Evolutionary conservation across 2,797 vertebrate genomes (phyloP).

Genomic region (Chloroceryle amazona): DNA sequence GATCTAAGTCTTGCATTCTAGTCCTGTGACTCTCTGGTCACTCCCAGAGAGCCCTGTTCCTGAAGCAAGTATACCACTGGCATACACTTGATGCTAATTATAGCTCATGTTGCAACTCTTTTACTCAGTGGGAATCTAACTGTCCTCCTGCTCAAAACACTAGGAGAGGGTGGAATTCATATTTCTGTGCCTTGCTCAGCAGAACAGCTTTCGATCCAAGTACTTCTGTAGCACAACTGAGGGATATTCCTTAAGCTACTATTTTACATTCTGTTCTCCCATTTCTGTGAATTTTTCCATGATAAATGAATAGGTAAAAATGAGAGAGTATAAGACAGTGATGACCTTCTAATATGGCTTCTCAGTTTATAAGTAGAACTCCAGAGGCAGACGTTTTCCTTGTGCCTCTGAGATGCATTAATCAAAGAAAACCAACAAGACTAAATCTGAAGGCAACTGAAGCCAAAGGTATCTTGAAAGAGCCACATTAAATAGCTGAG

Average conservation of each 20-base stretch:
- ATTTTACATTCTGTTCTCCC: neutral
- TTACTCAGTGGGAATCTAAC: neutral
- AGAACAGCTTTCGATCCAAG: neutral
- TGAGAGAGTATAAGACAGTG: neutral
- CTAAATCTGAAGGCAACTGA: neutral
- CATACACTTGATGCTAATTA: neutral
- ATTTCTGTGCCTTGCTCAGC: neutral
- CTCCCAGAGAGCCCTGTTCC: neutral
- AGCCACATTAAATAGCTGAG: fast-evolving
- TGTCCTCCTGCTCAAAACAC: neutral
- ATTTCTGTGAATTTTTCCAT: neutral
- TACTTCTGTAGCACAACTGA: neutral
- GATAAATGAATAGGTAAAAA: neutral
- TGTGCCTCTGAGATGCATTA: neutral
- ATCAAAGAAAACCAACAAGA: neutral
- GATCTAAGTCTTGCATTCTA: neutral
- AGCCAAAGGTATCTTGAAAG: neutral
- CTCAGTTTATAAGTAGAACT: neutral
- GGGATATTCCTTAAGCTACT: neutral
- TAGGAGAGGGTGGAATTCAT: neutral
- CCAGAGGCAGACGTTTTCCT: neutral
- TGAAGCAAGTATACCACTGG: neutral
- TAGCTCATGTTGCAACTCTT: neutral
- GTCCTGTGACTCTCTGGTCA: neutral
- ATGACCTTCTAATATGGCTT: neutral